phyloP scores from a whole-genome alignment of 2,888 invertebrate species.

The Ceraclea dissimilis region DNA sequence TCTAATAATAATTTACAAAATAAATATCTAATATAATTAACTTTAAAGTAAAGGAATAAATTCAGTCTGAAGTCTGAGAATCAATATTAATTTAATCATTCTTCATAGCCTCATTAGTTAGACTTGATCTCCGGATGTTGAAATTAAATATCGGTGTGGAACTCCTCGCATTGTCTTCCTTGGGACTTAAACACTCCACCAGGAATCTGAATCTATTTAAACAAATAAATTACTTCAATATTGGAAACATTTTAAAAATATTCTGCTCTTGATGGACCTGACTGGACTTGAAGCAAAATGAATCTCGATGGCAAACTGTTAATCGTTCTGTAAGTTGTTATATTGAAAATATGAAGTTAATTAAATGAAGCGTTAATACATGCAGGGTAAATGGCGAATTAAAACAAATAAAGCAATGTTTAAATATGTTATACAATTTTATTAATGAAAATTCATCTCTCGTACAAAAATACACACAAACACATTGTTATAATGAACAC shows the following conservation, averaged over 20 bases:
- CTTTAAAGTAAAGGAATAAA: slow-evolving; percentile 1
- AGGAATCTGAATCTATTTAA: slow-evolving; percentile 15
- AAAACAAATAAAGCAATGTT: neutral
- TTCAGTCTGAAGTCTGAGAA: too few species aligned
- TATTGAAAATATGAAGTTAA: neutral
- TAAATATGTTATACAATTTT: neutral
- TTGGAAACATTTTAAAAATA: neutral
- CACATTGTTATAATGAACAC: too few species aligned
- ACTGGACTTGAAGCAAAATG: too few species aligned
- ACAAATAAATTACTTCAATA: neutral
- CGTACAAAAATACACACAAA: too few species aligned
- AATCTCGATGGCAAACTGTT: too few species aligned
- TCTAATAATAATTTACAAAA: too few species aligned
- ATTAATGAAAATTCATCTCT: too few species aligned
- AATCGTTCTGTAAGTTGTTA: too few species aligned
- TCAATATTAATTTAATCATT: neutral
- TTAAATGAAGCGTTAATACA: neutral
- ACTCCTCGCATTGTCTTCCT: neutral
- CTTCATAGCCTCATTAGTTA: neutral
- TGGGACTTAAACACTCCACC: slow-evolving; percentile 15
- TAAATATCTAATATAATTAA: too few species aligned
- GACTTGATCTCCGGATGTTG: neutral
- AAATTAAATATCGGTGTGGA: neutral
- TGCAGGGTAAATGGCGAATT: neutral
- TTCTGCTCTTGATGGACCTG: too few species aligned